A percentile compares a stretch with the other conserved stretches of the same genome.
phyloP scores from a whole-genome alignment of 2,888 invertebrate genomes.

The Folsomia candida region DNA sequence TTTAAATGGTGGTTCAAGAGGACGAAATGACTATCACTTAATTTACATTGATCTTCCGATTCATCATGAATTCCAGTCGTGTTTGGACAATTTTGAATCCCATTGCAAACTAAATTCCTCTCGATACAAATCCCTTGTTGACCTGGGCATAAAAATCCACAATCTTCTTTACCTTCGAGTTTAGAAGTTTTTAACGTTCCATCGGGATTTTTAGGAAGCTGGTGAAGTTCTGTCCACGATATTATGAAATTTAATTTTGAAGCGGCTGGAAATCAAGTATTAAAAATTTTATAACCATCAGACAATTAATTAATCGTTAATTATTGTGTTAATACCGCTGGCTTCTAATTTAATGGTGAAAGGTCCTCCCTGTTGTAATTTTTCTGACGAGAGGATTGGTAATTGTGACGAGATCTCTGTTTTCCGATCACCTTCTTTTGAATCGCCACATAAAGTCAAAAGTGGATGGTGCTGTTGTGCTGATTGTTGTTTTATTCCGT shows the following conservation, averaged over 20 bases:
- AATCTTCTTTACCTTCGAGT: slow-evolving; percentile 61
- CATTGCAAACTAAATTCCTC: slow-evolving; percentile 78
- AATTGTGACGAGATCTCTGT: slow-evolving; percentile 66
- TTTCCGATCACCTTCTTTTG: slow-evolving; percentile 59
- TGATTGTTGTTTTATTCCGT: neutral
- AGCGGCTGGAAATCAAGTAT: slow-evolving; percentile 61
- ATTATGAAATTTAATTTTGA: slow-evolving; percentile 82
- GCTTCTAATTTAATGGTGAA: slow-evolving; percentile 45
- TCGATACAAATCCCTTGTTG: slow-evolving; percentile 80
- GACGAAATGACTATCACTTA: slow-evolving; percentile 46
- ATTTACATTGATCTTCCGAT: slow-evolving; percentile 45
- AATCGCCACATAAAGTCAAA: slow-evolving; percentile 76
- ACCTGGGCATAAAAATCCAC: slow-evolving; percentile 82
- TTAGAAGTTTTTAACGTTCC: slow-evolving; percentile 76
- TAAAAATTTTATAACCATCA: slow-evolving; percentile 40
- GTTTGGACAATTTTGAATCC: slow-evolving; percentile 77
- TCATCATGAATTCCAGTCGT: slow-evolving; percentile 47
- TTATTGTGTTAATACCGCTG: too few species aligned
- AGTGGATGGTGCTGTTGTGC: slow-evolving; percentile 55
- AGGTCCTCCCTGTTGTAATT: slow-evolving; percentile 58
- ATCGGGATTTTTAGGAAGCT: slow-evolving; percentile 78
- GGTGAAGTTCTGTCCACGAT: slow-evolving; percentile 80
- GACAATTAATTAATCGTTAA: neutral
- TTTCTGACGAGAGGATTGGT: slow-evolving; percentile 75
- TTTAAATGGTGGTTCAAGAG: slow-evolving; percentile 49